A percentile compares a stretch with the other conserved stretches of the same genome.
phyloP scores from a whole-genome alignment of 2,888 invertebrate genomes.

The Yponomeuta malinellus region DNA sequence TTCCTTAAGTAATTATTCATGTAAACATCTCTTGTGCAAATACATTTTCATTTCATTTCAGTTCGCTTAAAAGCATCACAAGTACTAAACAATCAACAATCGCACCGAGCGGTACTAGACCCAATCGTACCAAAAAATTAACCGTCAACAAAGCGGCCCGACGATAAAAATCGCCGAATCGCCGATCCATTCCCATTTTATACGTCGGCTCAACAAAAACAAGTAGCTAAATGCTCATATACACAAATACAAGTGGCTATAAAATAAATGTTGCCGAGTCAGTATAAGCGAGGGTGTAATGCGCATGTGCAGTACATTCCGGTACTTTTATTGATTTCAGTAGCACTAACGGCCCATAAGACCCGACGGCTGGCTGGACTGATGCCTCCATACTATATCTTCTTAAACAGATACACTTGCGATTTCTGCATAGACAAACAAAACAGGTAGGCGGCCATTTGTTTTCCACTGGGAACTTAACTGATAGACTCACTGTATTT shows the following conservation, averaged over 20 bases:
- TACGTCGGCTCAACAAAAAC: slow-evolving; percentile 61
- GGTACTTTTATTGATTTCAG: slow-evolving; percentile 83
- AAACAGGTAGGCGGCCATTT: no score
- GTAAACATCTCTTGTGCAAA: no score
- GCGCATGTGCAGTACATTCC: slow-evolving; percentile 77
- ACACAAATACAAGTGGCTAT: slow-evolving; percentile 75
- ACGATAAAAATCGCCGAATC: slow-evolving; percentile 40
- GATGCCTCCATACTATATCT: slow-evolving; percentile 48
- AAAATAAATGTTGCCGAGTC: slow-evolving; percentile 74
- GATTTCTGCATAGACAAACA: background rate
- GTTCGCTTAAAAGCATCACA: background rate
- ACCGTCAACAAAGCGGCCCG: slow-evolving; percentile 24
- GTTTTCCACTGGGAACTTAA: no score
- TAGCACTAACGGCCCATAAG: slow-evolving; percentile 79
- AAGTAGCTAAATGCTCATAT: slow-evolving; percentile 67
- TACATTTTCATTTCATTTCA: background rate
- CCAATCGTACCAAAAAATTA: slow-evolving; percentile 10
- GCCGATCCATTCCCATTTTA: slow-evolving; percentile 47
- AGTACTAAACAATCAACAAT: background rate
- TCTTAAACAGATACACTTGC: background rate
- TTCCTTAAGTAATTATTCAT: no score
- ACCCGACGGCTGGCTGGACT: slow-evolving; percentile 63
- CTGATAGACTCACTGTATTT: no score
- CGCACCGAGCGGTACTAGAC: background rate
- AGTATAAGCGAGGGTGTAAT: slow-evolving; percentile 50